Percentiles rank a stretch among this genome's conserved stretches.
phyloP scores from a whole-genome alignment of 1,140 invertebrate genomes.

The Drosophila dunni region DNA sequence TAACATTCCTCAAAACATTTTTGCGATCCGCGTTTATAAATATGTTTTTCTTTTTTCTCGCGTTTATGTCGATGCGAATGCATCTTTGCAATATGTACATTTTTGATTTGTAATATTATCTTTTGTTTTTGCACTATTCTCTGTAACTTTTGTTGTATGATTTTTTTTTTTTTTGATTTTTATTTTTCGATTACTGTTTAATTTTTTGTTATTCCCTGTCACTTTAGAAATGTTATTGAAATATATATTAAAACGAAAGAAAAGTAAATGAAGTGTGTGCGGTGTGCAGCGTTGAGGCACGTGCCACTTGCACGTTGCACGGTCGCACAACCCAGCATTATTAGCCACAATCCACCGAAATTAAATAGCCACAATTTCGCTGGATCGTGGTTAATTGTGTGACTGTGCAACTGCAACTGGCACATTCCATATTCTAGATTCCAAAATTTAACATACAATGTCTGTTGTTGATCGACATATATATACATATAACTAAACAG shows the following conservation, averaged over 20 bases:
- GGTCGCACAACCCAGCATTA: conserved; percentile 63
- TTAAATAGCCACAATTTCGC: conserved; percentile 61
- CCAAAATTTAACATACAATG: conserved; percentile 38
- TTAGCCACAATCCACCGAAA: conserved; percentile 67
- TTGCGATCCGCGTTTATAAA: conserved; percentile 36
- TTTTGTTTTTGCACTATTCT: conserved; percentile 43
- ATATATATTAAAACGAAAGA: conserved; percentile 19
- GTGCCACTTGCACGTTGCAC: conserved; percentile 58
- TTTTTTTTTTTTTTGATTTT: conserved; percentile 14
- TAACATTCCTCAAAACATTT: conserved; percentile 50
- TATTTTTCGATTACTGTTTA: conserved; percentile 31
- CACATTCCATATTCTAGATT: conserved; percentile 23
- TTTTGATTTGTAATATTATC: conserved; percentile 21
- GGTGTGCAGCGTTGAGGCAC: conserved; percentile 21
- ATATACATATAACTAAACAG: conserved; percentile 32
- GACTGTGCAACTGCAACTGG: conserved; percentile 54
- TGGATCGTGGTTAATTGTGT: conserved; percentile 48
- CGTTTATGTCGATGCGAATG: conserved; percentile 27
- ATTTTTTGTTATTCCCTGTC: conserved; percentile 58
- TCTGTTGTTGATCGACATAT: conserved; percentile 68
- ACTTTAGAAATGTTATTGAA: conserved; percentile 48
- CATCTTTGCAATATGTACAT: conserved; percentile 23
- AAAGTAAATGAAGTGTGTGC: conserved; percentile 40
- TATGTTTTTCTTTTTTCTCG: too few species aligned
- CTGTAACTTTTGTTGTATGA: conserved; percentile 63